Base-by-base conservation (phyloP, 2,113 vertebrate species). In the Vombatus ursinus region DNA sequence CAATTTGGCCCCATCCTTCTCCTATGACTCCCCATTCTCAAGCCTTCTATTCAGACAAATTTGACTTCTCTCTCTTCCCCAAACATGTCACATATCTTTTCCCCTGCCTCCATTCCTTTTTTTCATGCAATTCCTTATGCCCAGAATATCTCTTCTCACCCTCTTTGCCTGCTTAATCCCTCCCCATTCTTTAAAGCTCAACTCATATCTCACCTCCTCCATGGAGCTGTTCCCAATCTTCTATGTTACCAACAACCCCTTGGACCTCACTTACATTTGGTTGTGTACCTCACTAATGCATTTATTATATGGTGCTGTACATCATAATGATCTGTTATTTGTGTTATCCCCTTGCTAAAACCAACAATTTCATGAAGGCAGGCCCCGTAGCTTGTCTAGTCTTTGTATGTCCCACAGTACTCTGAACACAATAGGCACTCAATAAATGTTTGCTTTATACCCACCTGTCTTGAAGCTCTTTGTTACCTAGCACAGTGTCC, bases 401-500 rank as follows among this genome's bases (percentile, higher is more conserved):
- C n/a, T 84, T n/a, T 84, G 68, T 23, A 44, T 22, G 37, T 84
- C n/a, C 68, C n/a, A 44, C 31, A 84, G 68, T 23, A 44, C n/a
- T n/a, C 68, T 84, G 68, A 84, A 84, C 68, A 84, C 68, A 44
- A 44, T 23, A 84, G n/a, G 68, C 16, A 84, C 68, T 44, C 68
- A 84, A 31, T 61, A 61, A 77, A n/a, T n/a, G 61, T 77, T n/a
- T n/a, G 12, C 44, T 0, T 2, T 4, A 6, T 0, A 95, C 98
- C 0, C 92, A 98, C 98, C 97, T 98, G 96, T 96, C 95, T 0
- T 95, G 95, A 26, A 90, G 95, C 92, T 97, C 97, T 93, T 94
- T 96, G 92, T 95, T 94, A 31, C 94, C 96, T 93, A 95, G 94
- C 51, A 98, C 94, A 92, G 47, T 44, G 8, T 97, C 98, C 0